A percentile compares a stretch with the other conserved stretches of the same genome.
These are phyloP conservation scores for Gallinago jamesoni DNA, from an alignment of 2,113 vertebrate species.

Conservation along the genomic window DNA sequence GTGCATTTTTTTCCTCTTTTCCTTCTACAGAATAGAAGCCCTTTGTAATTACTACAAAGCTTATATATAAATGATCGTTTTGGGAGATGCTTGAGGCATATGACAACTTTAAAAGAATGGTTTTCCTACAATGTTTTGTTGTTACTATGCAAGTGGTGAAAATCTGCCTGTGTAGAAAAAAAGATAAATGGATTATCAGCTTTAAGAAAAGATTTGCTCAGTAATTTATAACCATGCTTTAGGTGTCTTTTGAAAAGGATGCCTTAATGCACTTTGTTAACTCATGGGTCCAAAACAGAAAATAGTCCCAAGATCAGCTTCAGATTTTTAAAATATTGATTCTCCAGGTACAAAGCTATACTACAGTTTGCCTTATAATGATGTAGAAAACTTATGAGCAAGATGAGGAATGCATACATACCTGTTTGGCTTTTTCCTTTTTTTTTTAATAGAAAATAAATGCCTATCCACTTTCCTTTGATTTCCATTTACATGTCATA, in stretches of 20 bases:
- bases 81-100: conserved; percentile 49
- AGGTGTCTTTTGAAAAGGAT: conserved; percentile 66
- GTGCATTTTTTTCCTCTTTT: not conserved
- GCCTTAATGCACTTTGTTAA: conserved; percentile 77
- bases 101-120: not conserved
- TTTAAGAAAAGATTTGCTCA: conserved; percentile 43
- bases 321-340: conserved; percentile 51
- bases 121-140: conserved; percentile 24
- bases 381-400: conserved; percentile 32
- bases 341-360: conserved; percentile 60
- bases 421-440: not conserved
- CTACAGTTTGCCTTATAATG: conserved; percentile 72
- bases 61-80: conserved; percentile 75
- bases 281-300: conserved; percentile 45
- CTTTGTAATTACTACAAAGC: conserved; percentile 74
- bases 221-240: conserved; percentile 31
- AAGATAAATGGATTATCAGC: conserved; percentile 23
- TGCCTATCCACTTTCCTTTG: not conserved
- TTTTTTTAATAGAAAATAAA: conserved; percentile 47
- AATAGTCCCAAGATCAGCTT: conserved; percentile 57
- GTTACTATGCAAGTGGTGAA: conserved; percentile 38
- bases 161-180: conserved; percentile 38
- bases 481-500: conserved; percentile 11
- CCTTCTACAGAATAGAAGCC: conserved; percentile 23
- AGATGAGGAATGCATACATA: conserved; percentile 11